Evolutionary conservation across 2,113 vertebrate genomes (phyloP).

Genomic region (Epinephelus fuscoguttatus): DNA sequence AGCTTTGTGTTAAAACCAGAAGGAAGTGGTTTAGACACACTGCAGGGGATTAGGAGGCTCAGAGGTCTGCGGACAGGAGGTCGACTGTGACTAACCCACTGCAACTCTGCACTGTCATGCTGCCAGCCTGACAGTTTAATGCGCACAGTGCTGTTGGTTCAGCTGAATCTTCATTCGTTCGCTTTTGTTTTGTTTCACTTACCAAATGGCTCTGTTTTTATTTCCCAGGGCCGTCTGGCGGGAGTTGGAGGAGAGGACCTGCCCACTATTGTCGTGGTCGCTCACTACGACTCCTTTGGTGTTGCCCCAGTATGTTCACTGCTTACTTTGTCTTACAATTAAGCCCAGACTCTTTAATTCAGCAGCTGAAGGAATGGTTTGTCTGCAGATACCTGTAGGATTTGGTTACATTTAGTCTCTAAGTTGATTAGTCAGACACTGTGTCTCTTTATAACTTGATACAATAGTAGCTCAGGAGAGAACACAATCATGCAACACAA

Average conservation of each 20-base stretch:
- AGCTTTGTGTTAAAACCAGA: slow-evolving; percentile 23
- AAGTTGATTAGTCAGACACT: not conserved
- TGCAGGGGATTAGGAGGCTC: slow-evolving; percentile 24
- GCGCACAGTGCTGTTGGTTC: not conserved
- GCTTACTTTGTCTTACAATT: not conserved
- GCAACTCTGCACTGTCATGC: not conserved
- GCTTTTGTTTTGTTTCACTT: not conserved
- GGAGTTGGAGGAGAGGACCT: slow-evolving; percentile 97
- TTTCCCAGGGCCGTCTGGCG: slow-evolving; percentile 90
- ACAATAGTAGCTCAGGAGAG: not conserved
- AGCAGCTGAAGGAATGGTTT: not conserved
- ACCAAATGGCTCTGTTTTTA: slow-evolving; percentile 5
- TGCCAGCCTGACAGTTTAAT: not conserved
- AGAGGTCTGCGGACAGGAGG: slow-evolving; percentile 24
- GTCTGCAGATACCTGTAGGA: not conserved
- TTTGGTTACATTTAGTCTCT: not conserved
- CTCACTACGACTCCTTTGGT: slow-evolving; percentile 97
- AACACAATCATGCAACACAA: not conserved
- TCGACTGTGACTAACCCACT: slow-evolving; percentile 12
- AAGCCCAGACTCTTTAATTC: not conserved
- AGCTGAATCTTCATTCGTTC: not conserved
- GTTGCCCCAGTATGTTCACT: slow-evolving; percentile 90
- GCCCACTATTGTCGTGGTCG: slow-evolving; percentile 95
- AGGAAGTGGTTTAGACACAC: slow-evolving; percentile 37
- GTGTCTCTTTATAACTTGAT: not conserved